A percentile compares a stretch with the other conserved stretches of the same genome.
Evolutionary conservation across 2,888 invertebrate genomes (phyloP).

Genomic region (Brenthis daphne): DNA sequence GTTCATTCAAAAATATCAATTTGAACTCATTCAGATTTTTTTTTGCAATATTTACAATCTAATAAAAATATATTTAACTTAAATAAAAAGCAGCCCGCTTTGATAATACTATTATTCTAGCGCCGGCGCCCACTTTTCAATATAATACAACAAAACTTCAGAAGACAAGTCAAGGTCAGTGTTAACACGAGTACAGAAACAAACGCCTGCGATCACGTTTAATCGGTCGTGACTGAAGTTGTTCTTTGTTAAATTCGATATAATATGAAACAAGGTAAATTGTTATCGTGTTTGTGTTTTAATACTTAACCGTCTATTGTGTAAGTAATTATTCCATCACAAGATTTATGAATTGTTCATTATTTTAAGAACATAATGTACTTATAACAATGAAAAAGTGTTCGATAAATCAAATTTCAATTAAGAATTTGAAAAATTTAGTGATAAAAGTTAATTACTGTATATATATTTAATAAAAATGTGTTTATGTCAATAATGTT

Average conservation of each 20-base stretch:
- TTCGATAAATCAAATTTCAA: too few relatives aligned
- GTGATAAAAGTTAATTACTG: too few relatives aligned
- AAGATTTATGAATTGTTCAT: constrained; percentile 14
- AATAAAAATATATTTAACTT: not conserved
- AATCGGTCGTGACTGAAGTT: constrained; percentile 49
- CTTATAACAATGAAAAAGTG: not conserved
- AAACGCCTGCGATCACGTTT: constrained; percentile 46
- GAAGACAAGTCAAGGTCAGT: constrained; percentile 53
- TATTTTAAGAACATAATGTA: not conserved
- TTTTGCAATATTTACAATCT: not conserved
- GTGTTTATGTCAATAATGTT: too few relatives aligned
- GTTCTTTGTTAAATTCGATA: constrained; percentile 42
- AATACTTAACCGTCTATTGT: constrained; percentile 39
- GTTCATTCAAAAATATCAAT: too few relatives aligned
- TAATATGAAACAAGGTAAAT: constrained; percentile 37
- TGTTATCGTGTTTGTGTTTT: constrained; percentile 33
- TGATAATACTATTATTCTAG: constrained; percentile 9
- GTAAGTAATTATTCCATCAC: constrained; percentile 30
- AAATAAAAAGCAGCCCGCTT: not conserved
- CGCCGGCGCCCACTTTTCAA: constrained; percentile 8
- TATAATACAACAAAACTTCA: constrained; percentile 35
- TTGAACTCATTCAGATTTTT: not conserved
- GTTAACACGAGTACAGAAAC: constrained; percentile 49
- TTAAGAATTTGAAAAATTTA: too few relatives aligned
- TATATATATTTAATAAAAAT: too few relatives aligned